Base-by-base conservation (phyloP, 2,888 invertebrate species). In the Camponotus fellah region DNA sequence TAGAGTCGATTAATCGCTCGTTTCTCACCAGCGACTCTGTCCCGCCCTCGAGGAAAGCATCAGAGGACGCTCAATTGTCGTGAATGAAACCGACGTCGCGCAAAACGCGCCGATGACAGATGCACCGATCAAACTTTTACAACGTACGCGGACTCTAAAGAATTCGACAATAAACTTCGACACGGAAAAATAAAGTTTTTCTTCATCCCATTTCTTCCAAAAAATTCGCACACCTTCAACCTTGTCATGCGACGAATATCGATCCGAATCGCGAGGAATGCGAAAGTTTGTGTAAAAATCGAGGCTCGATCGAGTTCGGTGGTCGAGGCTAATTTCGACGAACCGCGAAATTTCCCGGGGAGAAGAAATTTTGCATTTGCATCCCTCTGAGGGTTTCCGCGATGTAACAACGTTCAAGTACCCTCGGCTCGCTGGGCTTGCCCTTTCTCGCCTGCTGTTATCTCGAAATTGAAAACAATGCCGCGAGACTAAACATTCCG, bases 401-500 rank as follows among this genome's bases (percentile, higher is more conserved):
- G 56, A 8, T 12, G 43, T 34, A 71, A 79, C 71, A 60, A 80
- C 12, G 72, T 60, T 46, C 46, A 9, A 53, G 46, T 60, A 80
- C 40, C 32, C 79, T 46, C 71, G 58, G 43, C 53, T 26, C 26
- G n/a, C 21, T 34, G 43, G 71, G 60, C 71, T 79, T 43, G 43
- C 71, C 34, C 60, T 72, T 26, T 72, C 79, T 72, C 79, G 60
- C 72, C 60, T 72, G 46, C 79, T 80, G 79, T 80, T 80, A 60
- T 72, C 79, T 72, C 72, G 79, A 80, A 80, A 80, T 80, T 80
- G 79, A 80, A 80, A 80, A 80, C 79, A 80, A 80, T 80, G 72
- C 79, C 43, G 79, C 79, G 79, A 71, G 72, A 80, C 79, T 80
- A 80, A 80, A 80, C 79, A 80, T 80, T 72, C 79, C 72, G 58